Evolutionary conservation across 2,888 invertebrate genomes (phyloP), one percentile per base, ranked within the genome.

Genomic region (Scaptodrosophila latifasciaeformis): DNA sequence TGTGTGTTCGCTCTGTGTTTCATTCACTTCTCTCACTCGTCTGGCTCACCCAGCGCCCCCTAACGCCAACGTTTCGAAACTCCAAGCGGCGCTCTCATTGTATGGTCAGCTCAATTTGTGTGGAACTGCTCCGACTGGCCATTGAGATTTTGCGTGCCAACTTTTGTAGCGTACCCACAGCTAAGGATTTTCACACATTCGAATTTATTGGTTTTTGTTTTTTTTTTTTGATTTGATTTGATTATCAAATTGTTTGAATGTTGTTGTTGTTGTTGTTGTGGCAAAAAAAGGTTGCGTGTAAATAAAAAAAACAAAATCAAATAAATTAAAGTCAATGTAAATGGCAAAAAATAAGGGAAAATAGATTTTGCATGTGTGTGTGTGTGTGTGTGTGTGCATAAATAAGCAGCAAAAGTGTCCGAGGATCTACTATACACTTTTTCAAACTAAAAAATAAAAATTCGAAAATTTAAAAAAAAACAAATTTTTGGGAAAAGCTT

Each of bases 81-180:
- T 7, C 7, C 7, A 7, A 7, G 7, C 24, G 24, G 24, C 24
- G 4, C 24, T 24, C 7, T 80, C 68, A 84, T 67, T 82, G 70
- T 65, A 82, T 81, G 56, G 65, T 67, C 59, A 83, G 70, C 67
- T 83, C 81, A 82, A 83, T 68, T 61, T 82, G 82, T 61, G 81
- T 67, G 75, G 82, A 82, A 70, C 76, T 82, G 76, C 81, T 82
- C 78, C 81, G 84, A 75, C 84, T 84, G 78, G 76, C 68, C 70
- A 59, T 61, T 66, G 83, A 83, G 65, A 81, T 67, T 78, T 85
- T 82, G 80, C 86, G 84, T 78, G 81, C 83, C 80, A 87, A 75
- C 84, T 84, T 86, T 87, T 90, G 89, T 81, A 90, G 88, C 84
- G 87, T 85, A 85, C 89, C 87, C 85, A 89, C 88, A 83, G 90